These are phyloP conservation scores for Seladonia tumulorum DNA, from an alignment of 2,888 invertebrate genomes.

Conservation along the genomic window DNA sequence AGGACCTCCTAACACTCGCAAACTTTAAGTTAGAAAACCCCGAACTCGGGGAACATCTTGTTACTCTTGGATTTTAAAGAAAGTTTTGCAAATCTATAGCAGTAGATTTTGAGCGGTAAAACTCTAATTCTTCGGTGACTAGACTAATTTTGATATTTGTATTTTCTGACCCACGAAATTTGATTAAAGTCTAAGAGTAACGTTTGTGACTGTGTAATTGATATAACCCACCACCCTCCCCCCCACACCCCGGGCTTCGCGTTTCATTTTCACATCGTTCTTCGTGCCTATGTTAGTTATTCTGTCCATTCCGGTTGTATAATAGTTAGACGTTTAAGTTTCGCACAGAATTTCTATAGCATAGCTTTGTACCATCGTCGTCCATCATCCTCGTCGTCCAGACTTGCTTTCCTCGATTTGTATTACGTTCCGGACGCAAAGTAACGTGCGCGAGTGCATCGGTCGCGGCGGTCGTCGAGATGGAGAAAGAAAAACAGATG, in stretches of 20 bases:
- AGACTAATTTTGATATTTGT: background rate
- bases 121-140: conserved; percentile 1
- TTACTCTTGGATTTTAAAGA: conserved; percentile 5
- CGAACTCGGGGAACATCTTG: background rate
- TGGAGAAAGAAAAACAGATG: background rate
- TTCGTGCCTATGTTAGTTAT: conserved; percentile 28
- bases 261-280: background rate
- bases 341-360: conserved; percentile 9
- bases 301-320: conserved; percentile 46
- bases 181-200: background rate
- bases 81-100: background rate
- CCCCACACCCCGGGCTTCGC: background rate
- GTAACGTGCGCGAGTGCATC: conserved; percentile 6
- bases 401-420: conserved; percentile 10
- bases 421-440: conserved; percentile 7
- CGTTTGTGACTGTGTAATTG: background rate
- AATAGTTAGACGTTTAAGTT: conserved; percentile 25
- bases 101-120: background rate
- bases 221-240: background rate
- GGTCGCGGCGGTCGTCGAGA: conserved; percentile 17
- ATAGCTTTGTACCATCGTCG: background rate
- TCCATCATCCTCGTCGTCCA: background rate
- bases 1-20: background rate
- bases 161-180: background rate
- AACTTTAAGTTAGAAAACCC: background rate